Conservation (phyloP, 2,113 vertebrate species). For the Petrocephalus microphthalmus region DNA sequence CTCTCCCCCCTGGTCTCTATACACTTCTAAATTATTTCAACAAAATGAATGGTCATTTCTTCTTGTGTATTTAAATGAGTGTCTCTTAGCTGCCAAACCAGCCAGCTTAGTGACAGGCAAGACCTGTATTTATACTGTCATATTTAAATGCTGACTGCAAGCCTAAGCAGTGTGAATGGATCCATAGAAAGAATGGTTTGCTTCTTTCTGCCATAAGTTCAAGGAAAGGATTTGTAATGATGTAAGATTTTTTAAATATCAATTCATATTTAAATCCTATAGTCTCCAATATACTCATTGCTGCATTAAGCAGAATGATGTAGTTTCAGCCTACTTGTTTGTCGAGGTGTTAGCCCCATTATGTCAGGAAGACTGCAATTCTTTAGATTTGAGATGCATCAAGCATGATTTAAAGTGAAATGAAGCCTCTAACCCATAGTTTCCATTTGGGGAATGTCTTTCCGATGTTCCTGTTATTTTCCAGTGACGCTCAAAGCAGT, state of each 20-base stretch:
- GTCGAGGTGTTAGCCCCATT: not conserved
- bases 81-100: not conserved
- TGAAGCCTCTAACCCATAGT: not conserved
- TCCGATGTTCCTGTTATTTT: slow-evolving; percentile 4
- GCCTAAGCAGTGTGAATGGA: not conserved
- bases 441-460: not conserved
- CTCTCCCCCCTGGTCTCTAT: not conserved
- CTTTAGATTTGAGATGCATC: not conserved
- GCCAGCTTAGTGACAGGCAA: not conserved
- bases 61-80: not conserved
- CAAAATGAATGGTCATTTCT: not conserved
- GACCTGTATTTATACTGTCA: too few species aligned
- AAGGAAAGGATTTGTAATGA: not conserved
- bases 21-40: not conserved
- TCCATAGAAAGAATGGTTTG: not conserved
- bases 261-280: not conserved
- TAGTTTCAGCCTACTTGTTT: not conserved
- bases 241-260: not conserved
- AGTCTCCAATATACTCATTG: not conserved
- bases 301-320: not conserved
- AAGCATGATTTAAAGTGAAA: not conserved
- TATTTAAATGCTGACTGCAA: not conserved
- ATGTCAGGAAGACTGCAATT: not conserved
- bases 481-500: not conserved
- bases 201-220: not conserved